Evolutionary conservation across 2,797 vertebrate species (phyloP).

Genomic region (Psittacula echo): DNA sequence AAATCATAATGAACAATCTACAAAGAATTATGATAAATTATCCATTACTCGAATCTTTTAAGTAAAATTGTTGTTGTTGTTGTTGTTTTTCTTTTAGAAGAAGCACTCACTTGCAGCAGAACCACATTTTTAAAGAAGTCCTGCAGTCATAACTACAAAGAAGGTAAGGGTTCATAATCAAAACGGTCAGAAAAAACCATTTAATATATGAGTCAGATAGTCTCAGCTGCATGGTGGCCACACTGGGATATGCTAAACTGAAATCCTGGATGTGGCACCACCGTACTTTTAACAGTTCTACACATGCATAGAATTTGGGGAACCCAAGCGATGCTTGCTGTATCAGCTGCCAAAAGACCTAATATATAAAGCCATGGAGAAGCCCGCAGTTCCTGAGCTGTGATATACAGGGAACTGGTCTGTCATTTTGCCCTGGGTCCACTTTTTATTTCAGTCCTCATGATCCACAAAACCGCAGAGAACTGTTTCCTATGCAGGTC

Average conservation of each 20-base stretch:
- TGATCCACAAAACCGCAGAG: fast-evolving
- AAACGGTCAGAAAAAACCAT: fast-evolving
- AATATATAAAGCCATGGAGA: fast-evolving
- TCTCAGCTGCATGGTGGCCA: not conserved
- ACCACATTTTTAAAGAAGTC: not conserved
- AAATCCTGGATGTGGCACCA: not conserved
- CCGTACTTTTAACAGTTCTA: fast-evolving
- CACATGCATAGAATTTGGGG: fast-evolving
- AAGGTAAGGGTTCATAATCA: not conserved
- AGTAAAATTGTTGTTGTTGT: not conserved
- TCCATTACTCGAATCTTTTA: not conserved
- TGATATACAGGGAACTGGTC: fast-evolving
- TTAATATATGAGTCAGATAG: not conserved
- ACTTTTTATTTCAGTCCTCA: fast-evolving
- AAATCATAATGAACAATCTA: not conserved
- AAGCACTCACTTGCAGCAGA: not conserved
- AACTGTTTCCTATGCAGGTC: not conserved
- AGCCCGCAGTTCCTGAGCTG: not conserved
- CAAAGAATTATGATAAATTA: not conserved
- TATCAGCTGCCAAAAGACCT: not conserved
- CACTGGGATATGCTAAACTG: not conserved
- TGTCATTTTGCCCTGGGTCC: fast-evolving
- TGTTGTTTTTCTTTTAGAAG: not conserved
- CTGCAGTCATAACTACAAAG: not conserved
- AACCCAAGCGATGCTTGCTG: fast-evolving